phyloP scores from a whole-genome alignment of 2,797 vertebrate genomes.

The Prunella strophiata region DNA sequence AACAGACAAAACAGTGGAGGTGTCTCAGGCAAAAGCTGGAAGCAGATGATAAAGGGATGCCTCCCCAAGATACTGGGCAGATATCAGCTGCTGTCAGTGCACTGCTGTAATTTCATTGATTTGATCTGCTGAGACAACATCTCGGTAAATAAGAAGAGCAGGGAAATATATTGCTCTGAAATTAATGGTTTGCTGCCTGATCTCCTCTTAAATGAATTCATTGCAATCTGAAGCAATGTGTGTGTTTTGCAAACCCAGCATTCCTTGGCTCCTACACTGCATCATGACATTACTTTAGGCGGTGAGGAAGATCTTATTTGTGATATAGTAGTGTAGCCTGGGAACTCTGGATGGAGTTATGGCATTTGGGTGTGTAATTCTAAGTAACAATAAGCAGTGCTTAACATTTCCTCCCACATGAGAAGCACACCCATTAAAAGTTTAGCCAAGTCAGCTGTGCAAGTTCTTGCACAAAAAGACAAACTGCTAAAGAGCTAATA shows the following conservation, averaged over 20 bases:
- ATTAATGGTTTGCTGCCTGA: slow-evolving; percentile 40
- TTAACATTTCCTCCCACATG: slow-evolving; percentile 60
- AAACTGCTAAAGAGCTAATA: slow-evolving; percentile 15
- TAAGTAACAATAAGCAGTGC: slow-evolving; percentile 50
- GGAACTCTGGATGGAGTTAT: slow-evolving; percentile 41
- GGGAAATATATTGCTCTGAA: background rate
- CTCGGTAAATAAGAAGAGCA: background rate
- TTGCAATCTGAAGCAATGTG: slow-evolving; percentile 9
- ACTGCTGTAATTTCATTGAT: background rate
- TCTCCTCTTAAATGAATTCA: slow-evolving; percentile 26
- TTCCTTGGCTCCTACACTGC: slow-evolving; percentile 8
- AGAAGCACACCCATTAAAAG: slow-evolving; percentile 29
- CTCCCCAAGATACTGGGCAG: background rate
- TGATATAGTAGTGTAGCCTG: slow-evolving; percentile 33
- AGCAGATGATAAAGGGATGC: background rate
- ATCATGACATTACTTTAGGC: slow-evolving; percentile 43
- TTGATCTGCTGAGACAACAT: slow-evolving; percentile 22
- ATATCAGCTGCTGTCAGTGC: background rate
- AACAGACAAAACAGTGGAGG: background rate
- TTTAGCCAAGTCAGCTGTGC: slow-evolving; percentile 55
- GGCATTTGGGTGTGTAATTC: slow-evolving; percentile 44
- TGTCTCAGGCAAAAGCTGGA: background rate
- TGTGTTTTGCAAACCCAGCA: slow-evolving; percentile 39
- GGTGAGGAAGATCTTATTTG: slow-evolving; percentile 18
- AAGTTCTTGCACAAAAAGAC: slow-evolving; percentile 48